Evolutionary conservation across 2,113 vertebrate species (phyloP).

Genomic region (Crotalus tigris): DNA sequence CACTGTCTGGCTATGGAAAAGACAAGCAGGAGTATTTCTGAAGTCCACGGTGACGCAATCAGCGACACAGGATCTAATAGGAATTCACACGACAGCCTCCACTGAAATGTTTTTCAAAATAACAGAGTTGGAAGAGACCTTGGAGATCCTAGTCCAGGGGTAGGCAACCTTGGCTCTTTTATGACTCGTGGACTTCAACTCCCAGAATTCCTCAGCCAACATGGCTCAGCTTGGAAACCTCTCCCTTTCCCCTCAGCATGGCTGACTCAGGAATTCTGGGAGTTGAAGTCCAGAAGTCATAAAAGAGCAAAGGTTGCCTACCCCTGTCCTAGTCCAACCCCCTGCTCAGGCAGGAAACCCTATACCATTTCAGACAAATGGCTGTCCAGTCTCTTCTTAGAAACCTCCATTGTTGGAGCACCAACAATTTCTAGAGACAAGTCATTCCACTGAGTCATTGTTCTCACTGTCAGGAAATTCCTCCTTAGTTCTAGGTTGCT

Average conservation of each 20-base stretch:
- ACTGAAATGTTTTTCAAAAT: neutral
- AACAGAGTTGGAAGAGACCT: neutral
- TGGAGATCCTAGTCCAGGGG: neutral
- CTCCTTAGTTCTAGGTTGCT: too few species aligned
- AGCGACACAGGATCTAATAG: neutral
- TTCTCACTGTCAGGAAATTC: too few species aligned
- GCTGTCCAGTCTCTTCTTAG: neutral
- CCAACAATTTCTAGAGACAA: too few species aligned
- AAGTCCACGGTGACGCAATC: fast-evolving
- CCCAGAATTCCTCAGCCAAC: too few species aligned
- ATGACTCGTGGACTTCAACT: too few species aligned
- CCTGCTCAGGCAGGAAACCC: neutral
- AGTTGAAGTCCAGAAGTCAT: too few species aligned
- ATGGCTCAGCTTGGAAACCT: too few species aligned
- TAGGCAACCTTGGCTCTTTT: too few species aligned
- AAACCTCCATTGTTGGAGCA: neutral
- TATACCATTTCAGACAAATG: neutral
- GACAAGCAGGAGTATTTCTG: constrained; percentile 18
- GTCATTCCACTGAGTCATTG: too few species aligned
- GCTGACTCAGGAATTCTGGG: too few species aligned
- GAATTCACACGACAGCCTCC: neutral
- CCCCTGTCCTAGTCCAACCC: neutral
- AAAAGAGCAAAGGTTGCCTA: too few species aligned
- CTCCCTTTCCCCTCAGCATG: too few species aligned
- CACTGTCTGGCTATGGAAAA: constrained; percentile 34